Evolutionary conservation across 53 echinoderm and acorn worm species (phyloP).

Genomic region (Henricia sp.): DNA sequence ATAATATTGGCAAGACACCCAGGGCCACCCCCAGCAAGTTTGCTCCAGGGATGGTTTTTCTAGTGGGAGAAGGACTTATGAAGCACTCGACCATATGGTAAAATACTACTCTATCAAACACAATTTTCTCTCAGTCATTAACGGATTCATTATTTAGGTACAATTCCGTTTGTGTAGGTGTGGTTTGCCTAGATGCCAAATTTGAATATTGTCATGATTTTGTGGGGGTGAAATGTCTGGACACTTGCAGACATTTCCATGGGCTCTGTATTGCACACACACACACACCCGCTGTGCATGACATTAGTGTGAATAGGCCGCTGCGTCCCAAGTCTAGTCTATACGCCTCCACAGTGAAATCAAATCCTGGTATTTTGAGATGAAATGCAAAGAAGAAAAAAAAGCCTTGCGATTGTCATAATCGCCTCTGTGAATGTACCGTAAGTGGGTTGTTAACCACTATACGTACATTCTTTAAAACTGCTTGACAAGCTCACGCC

Average conservation of each 20-base stretch:
- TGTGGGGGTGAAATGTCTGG: background rate
- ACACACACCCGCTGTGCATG: constrained; percentile 17
- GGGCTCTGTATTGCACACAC: background rate
- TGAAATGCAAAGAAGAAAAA: constrained; percentile 25
- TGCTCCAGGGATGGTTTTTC: too few relatives aligned
- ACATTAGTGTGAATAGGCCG: constrained; percentile 26
- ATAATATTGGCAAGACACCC: too few relatives aligned
- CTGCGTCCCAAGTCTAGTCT: constrained; percentile 22
- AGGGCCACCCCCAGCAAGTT: too few relatives aligned
- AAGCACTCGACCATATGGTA: too few relatives aligned
- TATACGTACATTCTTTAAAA: constrained; percentile 12
- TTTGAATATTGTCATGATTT: background rate
- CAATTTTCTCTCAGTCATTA: too few relatives aligned
- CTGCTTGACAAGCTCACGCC: background rate
- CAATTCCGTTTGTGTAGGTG: background rate
- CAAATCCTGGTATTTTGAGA: constrained; percentile 31
- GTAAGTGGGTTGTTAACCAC: constrained; percentile 25
- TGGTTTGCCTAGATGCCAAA: background rate
- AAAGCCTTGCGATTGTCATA: background rate
- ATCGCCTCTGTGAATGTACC: background rate
- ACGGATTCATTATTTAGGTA: background rate
- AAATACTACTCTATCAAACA: too few relatives aligned
- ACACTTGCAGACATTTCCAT: background rate
- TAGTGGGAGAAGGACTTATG: too few relatives aligned
- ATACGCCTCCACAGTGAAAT: constrained; percentile 48